phyloP scores from a whole-genome alignment of 2,888 invertebrate genomes.

The Drosophila lutescens region DNA sequence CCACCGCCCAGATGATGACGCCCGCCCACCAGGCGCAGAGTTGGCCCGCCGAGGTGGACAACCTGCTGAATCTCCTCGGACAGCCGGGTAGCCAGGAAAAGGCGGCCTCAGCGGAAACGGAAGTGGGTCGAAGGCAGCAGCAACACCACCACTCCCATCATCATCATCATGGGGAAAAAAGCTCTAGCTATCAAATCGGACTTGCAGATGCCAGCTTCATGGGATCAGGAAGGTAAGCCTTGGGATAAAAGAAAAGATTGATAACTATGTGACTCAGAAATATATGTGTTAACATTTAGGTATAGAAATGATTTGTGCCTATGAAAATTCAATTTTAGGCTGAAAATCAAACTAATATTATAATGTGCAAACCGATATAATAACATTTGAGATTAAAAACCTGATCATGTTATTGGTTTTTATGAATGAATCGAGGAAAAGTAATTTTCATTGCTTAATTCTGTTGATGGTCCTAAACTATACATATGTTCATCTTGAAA shows the following conservation, averaged over 20 bases:
- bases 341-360: too few species aligned
- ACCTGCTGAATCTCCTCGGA: conserved; percentile 50
- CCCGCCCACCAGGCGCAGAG: conserved; percentile 57
- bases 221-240: conserved; percentile 78
- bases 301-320: too few species aligned
- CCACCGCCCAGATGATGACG: conserved; percentile 63
- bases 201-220: conserved; percentile 74
- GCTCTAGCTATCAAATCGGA: conserved; percentile 79
- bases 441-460: too few species aligned
- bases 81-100: conserved; percentile 33
- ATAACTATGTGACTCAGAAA: too few species aligned
- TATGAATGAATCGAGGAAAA: too few species aligned
- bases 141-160: conserved; percentile 33
- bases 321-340: too few species aligned
- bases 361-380: too few species aligned
- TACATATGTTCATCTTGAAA: too few species aligned
- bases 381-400: too few species aligned
- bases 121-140: conserved; percentile 16
- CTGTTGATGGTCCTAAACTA: too few species aligned
- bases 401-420: too few species aligned
- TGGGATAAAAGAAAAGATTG: not conserved
- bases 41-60: conserved; percentile 66
- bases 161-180: conserved; percentile 75
- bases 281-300: too few species aligned
- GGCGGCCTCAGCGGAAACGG: not conserved